These are phyloP conservation scores for Lanius collurio DNA, from an alignment of 2,113 vertebrate genomes.

Conservation along the genomic window DNA sequence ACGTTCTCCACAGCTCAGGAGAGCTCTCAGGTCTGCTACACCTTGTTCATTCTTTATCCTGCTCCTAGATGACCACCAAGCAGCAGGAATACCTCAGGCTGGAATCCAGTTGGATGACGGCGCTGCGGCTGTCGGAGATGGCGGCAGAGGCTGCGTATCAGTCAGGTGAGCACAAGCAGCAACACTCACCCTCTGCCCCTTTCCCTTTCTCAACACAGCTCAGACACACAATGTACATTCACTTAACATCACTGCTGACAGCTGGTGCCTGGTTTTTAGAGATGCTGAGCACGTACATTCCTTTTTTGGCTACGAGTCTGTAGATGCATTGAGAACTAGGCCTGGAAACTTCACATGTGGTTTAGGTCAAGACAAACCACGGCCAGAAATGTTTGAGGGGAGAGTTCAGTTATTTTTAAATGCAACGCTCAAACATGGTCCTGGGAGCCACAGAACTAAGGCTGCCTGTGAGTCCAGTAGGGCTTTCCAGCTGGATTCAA, in stretches of 20 bases:
- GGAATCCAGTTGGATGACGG: slow-evolving; percentile 79
- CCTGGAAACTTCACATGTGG: background rate
- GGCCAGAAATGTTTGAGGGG: background rate
- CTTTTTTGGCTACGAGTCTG: background rate
- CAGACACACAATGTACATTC: background rate
- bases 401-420: background rate
- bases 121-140: slow-evolving; percentile 78
- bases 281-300: background rate
- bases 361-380: background rate
- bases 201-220: background rate
- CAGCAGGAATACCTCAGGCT: slow-evolving; percentile 74
- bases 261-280: background rate
- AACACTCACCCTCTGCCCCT: background rate
- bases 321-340: background rate
- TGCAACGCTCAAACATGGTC: fast-evolving
- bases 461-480: background rate
- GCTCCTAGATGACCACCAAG: slow-evolving; percentile 71
- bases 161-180: slow-evolving; percentile 55
- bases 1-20: background rate
- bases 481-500: background rate
- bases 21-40: background rate
- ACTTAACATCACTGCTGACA: background rate
- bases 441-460: background rate
- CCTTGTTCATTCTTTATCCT: background rate
- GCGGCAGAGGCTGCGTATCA: slow-evolving; percentile 82